Evolutionary conservation across 2,888 invertebrate genomes (phyloP).

Genomic region (Chaetogeoica ovagalla): DNA sequence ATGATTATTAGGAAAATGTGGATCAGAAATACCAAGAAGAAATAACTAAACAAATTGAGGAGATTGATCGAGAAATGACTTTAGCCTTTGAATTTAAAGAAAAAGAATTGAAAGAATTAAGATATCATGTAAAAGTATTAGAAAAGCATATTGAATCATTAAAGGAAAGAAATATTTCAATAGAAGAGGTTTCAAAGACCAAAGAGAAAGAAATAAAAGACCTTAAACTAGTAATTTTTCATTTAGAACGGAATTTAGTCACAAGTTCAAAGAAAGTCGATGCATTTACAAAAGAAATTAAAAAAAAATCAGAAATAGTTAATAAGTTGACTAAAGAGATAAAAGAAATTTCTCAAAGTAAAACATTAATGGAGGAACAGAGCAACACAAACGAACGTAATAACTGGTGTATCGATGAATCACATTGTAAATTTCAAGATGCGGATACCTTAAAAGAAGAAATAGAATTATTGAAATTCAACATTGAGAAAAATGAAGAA

Average conservation of each 20-base stretch:
- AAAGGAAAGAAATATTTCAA: slow-evolving; percentile 45
- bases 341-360: too few species aligned
- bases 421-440: slow-evolving; percentile 30
- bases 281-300: slow-evolving; percentile 45
- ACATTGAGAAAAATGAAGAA: slow-evolving; percentile 13
- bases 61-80: slow-evolving; percentile 54
- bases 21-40: slow-evolving; percentile 42
- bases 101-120: slow-evolving; percentile 50
- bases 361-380: slow-evolving; percentile 38
- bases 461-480: slow-evolving; percentile 18
- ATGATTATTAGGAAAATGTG: slow-evolving; percentile 32
- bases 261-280: slow-evolving; percentile 51
- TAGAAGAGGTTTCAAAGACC: slow-evolving; percentile 30
- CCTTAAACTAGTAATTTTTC: slow-evolving; percentile 49
- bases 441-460: slow-evolving; percentile 32
- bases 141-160: slow-evolving; percentile 54
- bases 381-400: slow-evolving; percentile 27
- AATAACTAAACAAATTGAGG: slow-evolving; percentile 49
- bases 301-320: slow-evolving; percentile 22
- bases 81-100: slow-evolving; percentile 47
- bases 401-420: slow-evolving; percentile 35
- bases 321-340: slow-evolving; percentile 40
- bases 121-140: slow-evolving; percentile 33
- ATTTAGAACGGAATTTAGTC: slow-evolving; percentile 48
- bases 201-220: slow-evolving; percentile 51